Evolutionary conservation across 2,113 vertebrate genomes (phyloP).

Genomic region (Donacobius atricapilla): DNA sequence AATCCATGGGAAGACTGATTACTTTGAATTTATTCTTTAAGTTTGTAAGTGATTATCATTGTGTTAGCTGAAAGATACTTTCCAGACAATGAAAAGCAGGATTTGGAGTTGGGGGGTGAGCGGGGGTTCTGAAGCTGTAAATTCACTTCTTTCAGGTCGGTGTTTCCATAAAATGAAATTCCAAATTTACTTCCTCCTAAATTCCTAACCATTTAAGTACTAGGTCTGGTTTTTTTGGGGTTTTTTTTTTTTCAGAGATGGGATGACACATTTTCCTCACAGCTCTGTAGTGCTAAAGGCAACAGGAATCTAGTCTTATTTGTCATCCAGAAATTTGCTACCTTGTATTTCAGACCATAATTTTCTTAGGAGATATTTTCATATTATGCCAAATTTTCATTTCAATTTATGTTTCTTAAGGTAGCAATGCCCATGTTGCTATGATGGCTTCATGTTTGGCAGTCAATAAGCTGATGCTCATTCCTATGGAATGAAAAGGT

Average conservation of each 20-base stretch:
- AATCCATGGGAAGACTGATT: background rate
- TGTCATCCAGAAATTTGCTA: background rate
- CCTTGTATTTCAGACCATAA: background rate
- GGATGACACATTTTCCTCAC: background rate
- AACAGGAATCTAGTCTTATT: background rate
- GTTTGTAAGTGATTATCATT: background rate
- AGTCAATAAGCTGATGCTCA: background rate
- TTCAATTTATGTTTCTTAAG: background rate
- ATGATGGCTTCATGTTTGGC: background rate
- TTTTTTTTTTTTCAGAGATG: background rate
- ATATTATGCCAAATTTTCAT: background rate
- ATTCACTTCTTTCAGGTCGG: background rate
- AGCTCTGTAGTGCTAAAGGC: background rate
- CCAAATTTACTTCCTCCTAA: background rate
- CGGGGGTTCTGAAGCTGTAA: background rate
- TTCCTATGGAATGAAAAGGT: background rate
- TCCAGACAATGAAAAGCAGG: background rate
- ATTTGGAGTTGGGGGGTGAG: rapidly evolving
- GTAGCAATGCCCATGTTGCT: background rate
- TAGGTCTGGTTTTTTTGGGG: background rate
- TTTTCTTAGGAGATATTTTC: background rate
- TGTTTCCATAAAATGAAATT: background rate
- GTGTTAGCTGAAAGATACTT: background rate
- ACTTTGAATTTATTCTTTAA: background rate
- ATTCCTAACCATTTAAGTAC: background rate